Conservation (phyloP, 2,888 invertebrate genomes). For the Dendrolimus pini region DNA sequence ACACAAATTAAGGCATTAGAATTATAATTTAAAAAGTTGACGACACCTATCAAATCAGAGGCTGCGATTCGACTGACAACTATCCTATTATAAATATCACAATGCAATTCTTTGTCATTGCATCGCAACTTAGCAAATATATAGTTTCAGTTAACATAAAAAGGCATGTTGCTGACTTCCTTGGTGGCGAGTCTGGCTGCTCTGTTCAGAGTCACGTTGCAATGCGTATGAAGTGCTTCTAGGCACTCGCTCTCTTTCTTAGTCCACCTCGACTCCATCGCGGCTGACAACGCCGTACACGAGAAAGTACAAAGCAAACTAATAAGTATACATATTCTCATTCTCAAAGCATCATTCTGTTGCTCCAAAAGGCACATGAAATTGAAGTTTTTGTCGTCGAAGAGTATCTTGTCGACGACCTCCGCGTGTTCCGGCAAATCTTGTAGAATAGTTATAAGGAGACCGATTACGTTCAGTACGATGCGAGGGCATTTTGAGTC, state of each 20-base stretch:
- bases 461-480: constrained; percentile 82
- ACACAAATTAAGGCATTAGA: too few relatives aligned
- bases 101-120: too few relatives aligned
- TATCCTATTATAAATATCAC: too few relatives aligned
- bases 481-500: constrained; percentile 77
- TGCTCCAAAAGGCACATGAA: constrained; percentile 76
- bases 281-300: constrained; percentile 77
- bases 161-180: constrained; percentile 73
- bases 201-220: constrained; percentile 78
- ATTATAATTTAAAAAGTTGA: too few relatives aligned
- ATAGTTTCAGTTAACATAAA: constrained; percentile 43
- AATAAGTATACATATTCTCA: constrained; percentile 84
- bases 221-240: constrained; percentile 78
- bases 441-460: constrained; percentile 84
- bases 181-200: constrained; percentile 74
- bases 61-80: too few relatives aligned
- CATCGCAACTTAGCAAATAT: neutral
- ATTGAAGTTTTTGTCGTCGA: constrained; percentile 67
- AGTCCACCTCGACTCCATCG: constrained; percentile 78
- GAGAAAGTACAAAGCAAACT: constrained; percentile 82
- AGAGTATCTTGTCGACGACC: constrained; percentile 83
- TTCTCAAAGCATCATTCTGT: constrained; percentile 73
- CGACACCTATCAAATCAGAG: too few relatives aligned
- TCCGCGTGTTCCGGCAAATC: constrained; percentile 86
- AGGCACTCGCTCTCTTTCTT: constrained; percentile 74